Evolutionary conservation across 2,888 invertebrate genomes (phyloP), one percentile per base, ranked within the genome.

Genomic region (Rhagium mordax): DNA sequence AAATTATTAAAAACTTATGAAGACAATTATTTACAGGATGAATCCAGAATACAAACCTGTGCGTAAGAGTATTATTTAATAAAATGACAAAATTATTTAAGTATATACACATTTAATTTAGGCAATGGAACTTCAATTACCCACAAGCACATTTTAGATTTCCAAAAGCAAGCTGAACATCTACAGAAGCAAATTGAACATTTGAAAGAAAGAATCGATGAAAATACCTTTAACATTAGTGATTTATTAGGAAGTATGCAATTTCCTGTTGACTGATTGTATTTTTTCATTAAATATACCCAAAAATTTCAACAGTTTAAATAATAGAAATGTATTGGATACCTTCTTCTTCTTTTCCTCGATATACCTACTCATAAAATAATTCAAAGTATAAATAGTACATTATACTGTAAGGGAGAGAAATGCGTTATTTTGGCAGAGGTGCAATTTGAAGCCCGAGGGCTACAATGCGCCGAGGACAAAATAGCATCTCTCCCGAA

Each of bases 1-100:
- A 72, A 66, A 60, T 20, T 73, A 16, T 47, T 73, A 29, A 33
- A 69, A 61, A 47, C 20, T 3, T 65, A 61, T 47, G 64, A n/a
- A 16, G 68, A 72, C 49, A 62, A 59, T 2, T 48, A 29, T 59
- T 13, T 64, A 27, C 57, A 59, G 16, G n/a, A 20, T 41, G n/a
- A 41, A n/a, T n/a, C 18, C n/a, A 65, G 15, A 24, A 47, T 33
- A 13, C n/a, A 41, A 3, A 3, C 18, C n/a, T 18, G 20, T 61
- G 20, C 13, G 47, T 33, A 48, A 15, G 8, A 24, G 2, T 13
- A 27, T 20, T 8, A 8, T 20, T 20, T 21, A 6, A 0, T 8
- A 20, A 61, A 6, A 51, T 18, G 16, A 49, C 0, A 18, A 18
- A 18, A 51, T 16, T 1, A 8, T 7, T 18, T 3, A n/a, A n/a